Evolutionary conservation across 37 sponge, comb jelly and placozoan genomes (phyloP).

Genomic region (Haliclona indistincta): DNA sequence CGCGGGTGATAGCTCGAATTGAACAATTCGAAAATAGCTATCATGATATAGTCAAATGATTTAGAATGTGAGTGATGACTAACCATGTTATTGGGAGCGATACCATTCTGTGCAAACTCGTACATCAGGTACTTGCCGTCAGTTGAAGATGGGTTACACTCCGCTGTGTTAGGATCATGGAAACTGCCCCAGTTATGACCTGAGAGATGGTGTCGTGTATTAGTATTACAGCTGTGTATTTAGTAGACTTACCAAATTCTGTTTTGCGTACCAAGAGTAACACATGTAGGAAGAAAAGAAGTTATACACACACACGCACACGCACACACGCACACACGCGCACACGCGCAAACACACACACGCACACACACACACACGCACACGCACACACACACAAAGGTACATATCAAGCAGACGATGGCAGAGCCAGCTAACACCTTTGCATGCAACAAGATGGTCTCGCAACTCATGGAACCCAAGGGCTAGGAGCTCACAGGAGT

Average conservation of each 20-base stretch:
- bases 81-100: slow-evolving; percentile 16
- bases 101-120: slow-evolving; percentile 40
- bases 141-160: slow-evolving; percentile 8
- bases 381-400: slow-evolving; percentile 24
- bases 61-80: too few relatives aligned
- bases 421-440: too few relatives aligned
- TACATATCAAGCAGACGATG: background rate
- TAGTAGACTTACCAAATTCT: background rate
- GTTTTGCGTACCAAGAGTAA: background rate
- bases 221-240: background rate
- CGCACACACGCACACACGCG: slow-evolving; percentile 13
- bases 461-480: too few relatives aligned
- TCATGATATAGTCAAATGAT: too few relatives aligned
- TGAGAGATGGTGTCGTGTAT: background rate
- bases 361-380: slow-evolving; percentile 12
- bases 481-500: too few relatives aligned
- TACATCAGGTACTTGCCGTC: slow-evolving; percentile 59
- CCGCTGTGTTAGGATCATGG: slow-evolving; percentile 41
- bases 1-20: too few relatives aligned
- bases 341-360: slow-evolving; percentile 21
- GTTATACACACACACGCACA: slow-evolving; percentile 13
- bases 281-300: too few relatives aligned
- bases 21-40: too few relatives aligned
- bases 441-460: too few relatives aligned
- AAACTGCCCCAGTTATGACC: slow-evolving; percentile 73